Conservation (phyloP, 2,113 vertebrate genomes). For the Rhipidura dahli region DNA sequence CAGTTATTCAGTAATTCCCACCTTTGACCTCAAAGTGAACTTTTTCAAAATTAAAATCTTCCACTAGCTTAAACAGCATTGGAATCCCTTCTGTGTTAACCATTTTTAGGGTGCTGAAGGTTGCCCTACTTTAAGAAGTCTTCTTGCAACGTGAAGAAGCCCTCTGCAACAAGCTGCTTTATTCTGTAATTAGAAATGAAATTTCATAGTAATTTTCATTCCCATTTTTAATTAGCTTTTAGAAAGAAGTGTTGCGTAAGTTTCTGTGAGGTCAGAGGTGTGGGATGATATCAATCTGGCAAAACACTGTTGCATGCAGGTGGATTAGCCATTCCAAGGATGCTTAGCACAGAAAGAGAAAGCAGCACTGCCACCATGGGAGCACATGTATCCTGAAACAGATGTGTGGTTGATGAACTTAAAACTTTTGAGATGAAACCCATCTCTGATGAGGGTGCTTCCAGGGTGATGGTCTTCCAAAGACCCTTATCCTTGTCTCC, state of each 20-base stretch:
- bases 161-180: not conserved
- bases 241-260: not conserved
- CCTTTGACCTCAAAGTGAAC: not conserved
- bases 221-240: not conserved
- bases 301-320: not conserved
- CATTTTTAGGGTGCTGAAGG: not conserved
- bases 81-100: not conserved
- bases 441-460: not conserved
- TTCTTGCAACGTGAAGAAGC: not conserved
- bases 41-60: not conserved
- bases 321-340: not conserved
- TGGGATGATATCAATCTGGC: not conserved
- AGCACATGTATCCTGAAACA: rapidly evolving
- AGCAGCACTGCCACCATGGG: not conserved
- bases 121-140: not conserved
- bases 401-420: not conserved
- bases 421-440: not conserved
- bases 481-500: not conserved
- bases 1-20: not conserved
- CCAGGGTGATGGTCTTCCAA: not conserved
- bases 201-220: not conserved
- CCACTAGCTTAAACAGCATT: not conserved
- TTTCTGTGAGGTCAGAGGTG: not conserved
- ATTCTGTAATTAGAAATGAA: not conserved
- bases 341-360: not conserved